Base-by-base conservation (phyloP, 2,797 vertebrate genomes). In the Antrozous pallidus region DNA sequence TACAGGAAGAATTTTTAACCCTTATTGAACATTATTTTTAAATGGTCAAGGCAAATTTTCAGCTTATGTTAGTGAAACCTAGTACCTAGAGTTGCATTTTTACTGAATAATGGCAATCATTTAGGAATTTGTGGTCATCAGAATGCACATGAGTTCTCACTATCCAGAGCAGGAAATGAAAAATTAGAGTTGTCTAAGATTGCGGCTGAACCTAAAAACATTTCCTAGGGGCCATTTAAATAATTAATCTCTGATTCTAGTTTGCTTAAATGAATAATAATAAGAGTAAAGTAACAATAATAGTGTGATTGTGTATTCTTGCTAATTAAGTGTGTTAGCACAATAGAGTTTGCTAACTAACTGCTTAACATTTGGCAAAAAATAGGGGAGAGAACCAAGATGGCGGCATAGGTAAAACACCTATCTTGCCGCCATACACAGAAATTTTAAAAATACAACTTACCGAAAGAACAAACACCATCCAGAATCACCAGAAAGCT, bases 11-110 rank as follows among this genome's bases (percentile, higher is more conserved):
- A 94, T n/a, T 79, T 84, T 75, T 33, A 80, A 91, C 22, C 3
- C 24, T 38, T 61, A 47, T 13, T 83, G 31, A 93, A 79, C 92
- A 93, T 51, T 88, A 61, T 84, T 85, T 93, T 90, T 74, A 85
- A 88, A 88, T 61, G 8, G 17, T 22, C 51, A 93, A 89, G 22
- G 33, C n/a, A 88, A 88, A 96, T 83, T 89, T 95, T n/a, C 22
- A 88, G 28, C 13, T 71, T 7, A 58, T 61, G 22, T 42, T 74
- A 93, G n/a, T 69, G 11, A 11, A 88, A 40, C n/a, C 33, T 65
- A 65, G 16, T 63, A 63, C 6, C 56, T 1, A 69, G n/a, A 54
- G 40, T 54, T 92, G 31, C 11, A 88, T 16, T 78, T 63, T 82
- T 71, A 93, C 31, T 79, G 36, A 47, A 12, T 26, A 90, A 73